These are phyloP conservation scores for Hormaphis cornu DNA, from an alignment of 1,140 invertebrate genomes.

Conservation along the genomic window DNA sequence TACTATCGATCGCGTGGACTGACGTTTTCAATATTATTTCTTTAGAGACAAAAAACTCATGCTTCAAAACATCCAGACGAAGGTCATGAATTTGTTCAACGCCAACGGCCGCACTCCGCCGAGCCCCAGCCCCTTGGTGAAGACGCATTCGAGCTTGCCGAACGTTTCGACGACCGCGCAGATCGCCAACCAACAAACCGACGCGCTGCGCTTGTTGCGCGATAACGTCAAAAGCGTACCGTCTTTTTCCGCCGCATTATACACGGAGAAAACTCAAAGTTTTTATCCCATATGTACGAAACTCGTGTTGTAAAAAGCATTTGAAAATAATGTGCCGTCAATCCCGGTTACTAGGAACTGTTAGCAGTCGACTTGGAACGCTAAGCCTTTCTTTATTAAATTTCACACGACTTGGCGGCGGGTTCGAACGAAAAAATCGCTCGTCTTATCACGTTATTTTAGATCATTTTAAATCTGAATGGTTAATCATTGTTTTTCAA, in stretches of 20 bases:
- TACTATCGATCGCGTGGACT: not conserved
- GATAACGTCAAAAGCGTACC: slow-evolving; percentile 31
- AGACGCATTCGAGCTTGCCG: not conserved
- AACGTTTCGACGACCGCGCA: not conserved
- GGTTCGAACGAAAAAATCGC: too few species aligned
- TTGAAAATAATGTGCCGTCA: too few species aligned
- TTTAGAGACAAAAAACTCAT: not conserved
- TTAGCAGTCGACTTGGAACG: too few species aligned
- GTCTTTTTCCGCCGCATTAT: slow-evolving; percentile 29
- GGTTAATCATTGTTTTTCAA: too few species aligned
- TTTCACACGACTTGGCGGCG: too few species aligned
- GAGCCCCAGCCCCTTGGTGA: not conserved
- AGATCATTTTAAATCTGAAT: too few species aligned
- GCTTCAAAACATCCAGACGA: not conserved
- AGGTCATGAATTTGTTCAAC: not conserved
- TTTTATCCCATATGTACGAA: slow-evolving; percentile 38
- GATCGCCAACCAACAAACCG: slow-evolving; percentile 13
- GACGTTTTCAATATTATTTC: not conserved
- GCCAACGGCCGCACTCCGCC: not conserved
- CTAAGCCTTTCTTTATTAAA: too few species aligned
- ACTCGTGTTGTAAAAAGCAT: too few species aligned
- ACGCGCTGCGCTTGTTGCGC: slow-evolving; percentile 28
- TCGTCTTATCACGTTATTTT: too few species aligned
- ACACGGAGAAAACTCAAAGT: slow-evolving; percentile 38
- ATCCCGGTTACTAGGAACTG: too few species aligned